A percentile compares a stretch with the other conserved stretches of the same genome.
phyloP scores from a whole-genome alignment of 2,113 vertebrate genomes.

The Salvelinus namaycush region DNA sequence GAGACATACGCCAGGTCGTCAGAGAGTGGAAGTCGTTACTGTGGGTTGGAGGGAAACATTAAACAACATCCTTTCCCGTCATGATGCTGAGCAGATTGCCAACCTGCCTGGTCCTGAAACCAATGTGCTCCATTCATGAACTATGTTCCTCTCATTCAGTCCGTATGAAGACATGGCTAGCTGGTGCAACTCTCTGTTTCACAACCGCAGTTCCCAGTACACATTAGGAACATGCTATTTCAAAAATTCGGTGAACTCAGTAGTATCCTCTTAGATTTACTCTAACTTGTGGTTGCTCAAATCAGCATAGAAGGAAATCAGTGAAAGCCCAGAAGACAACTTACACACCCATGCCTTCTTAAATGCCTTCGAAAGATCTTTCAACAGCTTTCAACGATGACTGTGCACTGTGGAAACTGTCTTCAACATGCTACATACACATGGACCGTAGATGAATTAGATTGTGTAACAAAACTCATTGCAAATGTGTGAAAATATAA shows the following conservation, averaged over 20 bases:
- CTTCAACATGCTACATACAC: too few species aligned
- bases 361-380: too few species aligned
- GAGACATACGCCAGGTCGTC: neutral
- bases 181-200: constrained; percentile 34
- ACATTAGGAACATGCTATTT: constrained; percentile 14
- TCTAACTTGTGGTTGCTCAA: too few species aligned
- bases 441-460: too few species aligned
- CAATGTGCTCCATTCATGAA: constrained; percentile 60
- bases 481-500: too few species aligned
- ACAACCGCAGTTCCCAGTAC: constrained; percentile 47
- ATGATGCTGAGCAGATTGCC: constrained; percentile 26
- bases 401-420: too few species aligned
- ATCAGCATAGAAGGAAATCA: too few species aligned
- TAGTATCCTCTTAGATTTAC: too few species aligned
- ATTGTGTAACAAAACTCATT: too few species aligned
- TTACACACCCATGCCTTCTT: too few species aligned
- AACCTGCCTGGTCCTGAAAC: neutral
- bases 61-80: constrained; percentile 29
- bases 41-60: constrained; percentile 15
- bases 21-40: neutral
- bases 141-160: constrained; percentile 34
- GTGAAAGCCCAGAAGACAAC: too few species aligned
- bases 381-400: too few species aligned
- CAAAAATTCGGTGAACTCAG: neutral
- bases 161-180: constrained; percentile 11